phyloP scores from a whole-genome alignment of 2,888 invertebrate genomes.

The Strigamia transsilvanica region DNA sequence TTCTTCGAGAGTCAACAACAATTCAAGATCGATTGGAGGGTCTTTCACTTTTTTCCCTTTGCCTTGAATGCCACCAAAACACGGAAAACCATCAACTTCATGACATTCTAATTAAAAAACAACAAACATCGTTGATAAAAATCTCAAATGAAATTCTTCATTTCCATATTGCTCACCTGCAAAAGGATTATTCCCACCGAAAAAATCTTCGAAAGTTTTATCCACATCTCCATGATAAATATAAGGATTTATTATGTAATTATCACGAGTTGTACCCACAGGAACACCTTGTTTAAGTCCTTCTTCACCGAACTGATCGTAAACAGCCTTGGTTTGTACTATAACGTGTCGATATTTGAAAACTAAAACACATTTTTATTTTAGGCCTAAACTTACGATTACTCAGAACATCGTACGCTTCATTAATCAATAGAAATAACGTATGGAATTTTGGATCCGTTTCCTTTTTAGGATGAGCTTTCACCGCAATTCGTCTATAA shows the following conservation, averaged over 20 bases:
- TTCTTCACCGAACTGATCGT: slow-evolving; percentile 52
- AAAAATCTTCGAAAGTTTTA: slow-evolving; percentile 40
- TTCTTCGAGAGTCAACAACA: slow-evolving; percentile 27
- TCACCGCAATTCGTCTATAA: not conserved
- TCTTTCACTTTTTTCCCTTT: slow-evolving; percentile 42
- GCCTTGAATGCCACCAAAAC: slow-evolving; percentile 37
- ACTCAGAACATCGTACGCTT: slow-evolving; percentile 33
- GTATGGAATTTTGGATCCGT: not conserved
- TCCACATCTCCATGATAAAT: slow-evolving; percentile 38
- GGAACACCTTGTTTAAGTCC: slow-evolving; percentile 48
- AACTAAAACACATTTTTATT: not conserved
- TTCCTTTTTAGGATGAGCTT: not conserved
- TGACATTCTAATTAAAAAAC: slow-evolving; percentile 44
- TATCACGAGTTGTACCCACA: not conserved
- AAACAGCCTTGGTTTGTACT: slow-evolving; percentile 44
- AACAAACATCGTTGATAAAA: too few species aligned
- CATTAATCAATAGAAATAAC: not conserved
- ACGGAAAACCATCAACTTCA: slow-evolving; percentile 19
- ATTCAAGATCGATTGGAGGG: slow-evolving; percentile 22
- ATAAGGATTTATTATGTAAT: slow-evolving; percentile 15
- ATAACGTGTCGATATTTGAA: too few species aligned
- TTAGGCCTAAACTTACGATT: slow-evolving; percentile 2
- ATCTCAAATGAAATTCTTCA: too few species aligned
- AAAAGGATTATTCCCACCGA: slow-evolving; percentile 50
- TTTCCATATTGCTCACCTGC: not conserved